Evolutionary conservation across 2,888 invertebrate species (phyloP).

Genomic region (Emesis castigata): DNA sequence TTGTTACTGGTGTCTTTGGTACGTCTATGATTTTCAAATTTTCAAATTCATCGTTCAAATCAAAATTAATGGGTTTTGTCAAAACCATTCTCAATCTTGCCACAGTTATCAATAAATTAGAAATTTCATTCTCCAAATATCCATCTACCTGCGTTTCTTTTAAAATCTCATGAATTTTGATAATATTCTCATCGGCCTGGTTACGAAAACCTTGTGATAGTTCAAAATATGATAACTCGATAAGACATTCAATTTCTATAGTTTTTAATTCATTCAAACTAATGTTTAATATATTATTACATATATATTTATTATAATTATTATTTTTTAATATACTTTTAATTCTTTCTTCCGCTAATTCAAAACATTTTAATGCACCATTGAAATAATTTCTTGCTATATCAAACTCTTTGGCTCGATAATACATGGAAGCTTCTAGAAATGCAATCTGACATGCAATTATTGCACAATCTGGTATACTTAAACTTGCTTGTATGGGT

Average conservation of each 20-base stretch:
- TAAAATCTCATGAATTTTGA: constrained; percentile 76
- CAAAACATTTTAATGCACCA: constrained; percentile 72
- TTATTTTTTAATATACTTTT: constrained; percentile 54
- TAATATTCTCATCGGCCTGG: constrained; percentile 74
- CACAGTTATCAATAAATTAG: constrained; percentile 76
- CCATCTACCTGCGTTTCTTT: constrained; percentile 67
- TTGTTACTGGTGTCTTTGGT: constrained; percentile 75
- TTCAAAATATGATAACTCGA: constrained; percentile 78
- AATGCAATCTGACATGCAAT: constrained; percentile 72
- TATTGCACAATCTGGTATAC: constrained; percentile 69
- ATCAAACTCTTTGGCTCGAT: constrained; percentile 74
- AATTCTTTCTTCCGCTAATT: constrained; percentile 71
- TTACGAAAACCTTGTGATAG: constrained; percentile 71
- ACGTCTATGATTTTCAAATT: constrained; percentile 68
- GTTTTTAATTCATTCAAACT: constrained; percentile 69
- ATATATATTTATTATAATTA: constrained; percentile 71
- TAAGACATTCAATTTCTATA: constrained; percentile 73
- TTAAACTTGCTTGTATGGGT: no score
- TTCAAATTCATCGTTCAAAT: constrained; percentile 74
- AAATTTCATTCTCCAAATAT: constrained; percentile 75
- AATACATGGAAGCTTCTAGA: constrained; percentile 77
- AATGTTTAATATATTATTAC: constrained; percentile 67
- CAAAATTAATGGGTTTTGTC: constrained; percentile 57
- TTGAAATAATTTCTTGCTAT: constrained; percentile 79
- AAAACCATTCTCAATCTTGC: constrained; percentile 71